Evolutionary conservation across 2,113 vertebrate genomes (phyloP), one percentile per base, ranked within the genome.

Genomic region (Porphyrio hochstetteri): DNA sequence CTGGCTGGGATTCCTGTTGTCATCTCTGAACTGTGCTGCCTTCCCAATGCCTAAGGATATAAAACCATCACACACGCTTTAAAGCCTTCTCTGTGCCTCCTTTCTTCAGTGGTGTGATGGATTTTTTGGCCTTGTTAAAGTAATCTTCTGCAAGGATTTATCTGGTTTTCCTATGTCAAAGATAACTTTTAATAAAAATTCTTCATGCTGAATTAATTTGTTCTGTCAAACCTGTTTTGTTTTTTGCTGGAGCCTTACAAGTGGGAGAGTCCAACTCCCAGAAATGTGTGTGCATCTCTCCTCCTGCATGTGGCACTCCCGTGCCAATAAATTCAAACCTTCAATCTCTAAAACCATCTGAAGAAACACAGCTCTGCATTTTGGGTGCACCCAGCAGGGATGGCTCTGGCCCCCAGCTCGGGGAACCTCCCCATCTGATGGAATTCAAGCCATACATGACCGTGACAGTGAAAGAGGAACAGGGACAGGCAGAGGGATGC

Each of bases 181-280:
- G 86, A 60, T 56, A 38, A 27, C 68, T 75, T 87, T 67, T 67
- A 77, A 65, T 20, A 33, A 38, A 10, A 79, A 44, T 56, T 46
- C 63, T 79, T 86, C 80, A 64, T 84, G 92, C 86, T 69, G 74
- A 93, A 79, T 95, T 93, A 84, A 95, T 91, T 92, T 81, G 56
- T 28, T 91, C 83, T 72, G 86, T 95, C 93, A 96, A 93, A 92
- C 90, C 71, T 80, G 78, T 85, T 94, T 90, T 93, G 69, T 36
- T 88, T 86, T 80, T 63, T 2, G 1, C 72, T 71, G 27, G 24
- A 78, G 60, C 42, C 27, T 23, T 36, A 17, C 0, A 24, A 86
- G 90, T 60, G 56, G 72, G 64, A 90, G 95, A 88, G 3, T 27
- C 35, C 28, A 36, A 0, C 44, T 84, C 64, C 35, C 53, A 64